Conservation (phyloP, 37 sponge, comb jelly and placozoan genomes). For the Hormiphora californensis region DNA sequence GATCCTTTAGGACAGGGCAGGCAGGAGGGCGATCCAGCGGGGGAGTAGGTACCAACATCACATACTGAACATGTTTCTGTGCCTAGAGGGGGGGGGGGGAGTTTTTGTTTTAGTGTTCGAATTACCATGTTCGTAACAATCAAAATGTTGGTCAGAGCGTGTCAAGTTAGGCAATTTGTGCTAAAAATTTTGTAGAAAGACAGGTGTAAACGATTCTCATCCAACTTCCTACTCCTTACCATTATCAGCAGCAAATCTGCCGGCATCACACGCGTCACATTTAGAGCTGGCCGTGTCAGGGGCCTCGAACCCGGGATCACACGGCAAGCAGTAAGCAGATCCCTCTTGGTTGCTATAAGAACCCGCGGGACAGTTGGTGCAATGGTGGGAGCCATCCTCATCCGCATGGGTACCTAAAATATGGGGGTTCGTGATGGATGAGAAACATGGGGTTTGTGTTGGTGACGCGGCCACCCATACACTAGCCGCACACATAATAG, state of each 20-base stretch:
- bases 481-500: no score
- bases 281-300: background rate
- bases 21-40: background rate
- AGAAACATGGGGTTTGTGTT: no score
- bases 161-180: no score
- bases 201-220: background rate
- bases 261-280: background rate
- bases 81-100: background rate
- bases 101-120: no score
- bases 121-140: no score
- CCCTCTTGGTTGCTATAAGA: background rate
- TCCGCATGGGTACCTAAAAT: background rate
- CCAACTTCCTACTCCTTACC: background rate
- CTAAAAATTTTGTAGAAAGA: no score
- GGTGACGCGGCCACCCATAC: no score
- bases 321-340: background rate
- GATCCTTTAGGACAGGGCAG: background rate
- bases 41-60: background rate
- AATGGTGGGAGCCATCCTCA: background rate
- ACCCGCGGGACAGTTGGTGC: constrained; percentile 3
- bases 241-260: background rate
- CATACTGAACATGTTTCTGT: background rate
- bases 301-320: background rate
- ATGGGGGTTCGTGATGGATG: background rate
- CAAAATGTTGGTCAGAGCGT: no score